phyloP scores from a whole-genome alignment of 2,797 vertebrate species.

The Aythya fuligula region DNA sequence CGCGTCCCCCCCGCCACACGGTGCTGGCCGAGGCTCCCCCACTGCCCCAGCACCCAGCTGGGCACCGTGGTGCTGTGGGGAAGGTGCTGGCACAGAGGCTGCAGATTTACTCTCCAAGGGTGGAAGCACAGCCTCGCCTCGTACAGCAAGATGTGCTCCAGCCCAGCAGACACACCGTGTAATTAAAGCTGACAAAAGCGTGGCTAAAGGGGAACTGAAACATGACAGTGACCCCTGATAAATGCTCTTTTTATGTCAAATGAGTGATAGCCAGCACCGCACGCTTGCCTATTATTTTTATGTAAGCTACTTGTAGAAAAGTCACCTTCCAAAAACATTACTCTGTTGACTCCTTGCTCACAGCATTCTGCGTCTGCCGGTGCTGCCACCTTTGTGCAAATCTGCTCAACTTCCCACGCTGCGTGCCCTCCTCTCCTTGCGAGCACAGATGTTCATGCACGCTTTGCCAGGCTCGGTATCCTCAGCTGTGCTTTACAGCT shows the following conservation, averaged over 20 bases:
- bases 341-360: neutral
- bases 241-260: neutral
- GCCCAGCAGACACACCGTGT: neutral
- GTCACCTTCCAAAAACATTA: neutral
- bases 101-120: too few relatives aligned
- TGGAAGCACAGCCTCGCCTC: neutral
- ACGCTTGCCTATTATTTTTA: neutral
- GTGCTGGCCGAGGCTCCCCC: neutral
- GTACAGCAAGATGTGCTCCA: too few relatives aligned
- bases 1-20: neutral
- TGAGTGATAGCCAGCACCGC: neutral
- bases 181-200: neutral
- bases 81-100: neutral
- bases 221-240: neutral
- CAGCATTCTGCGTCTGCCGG: neutral
- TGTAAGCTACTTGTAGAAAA: neutral
- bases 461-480: too few relatives aligned
- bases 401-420: neutral
- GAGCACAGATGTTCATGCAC: rapidly evolving
- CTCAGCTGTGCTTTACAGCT: rapidly evolving
- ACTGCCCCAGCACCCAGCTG: neutral
- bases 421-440: neutral
- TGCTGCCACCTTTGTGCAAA: neutral
- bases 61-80: neutral
- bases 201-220: neutral